Evolutionary conservation across 2,888 invertebrate species (phyloP).

Genomic region (Nycteola revayana): DNA sequence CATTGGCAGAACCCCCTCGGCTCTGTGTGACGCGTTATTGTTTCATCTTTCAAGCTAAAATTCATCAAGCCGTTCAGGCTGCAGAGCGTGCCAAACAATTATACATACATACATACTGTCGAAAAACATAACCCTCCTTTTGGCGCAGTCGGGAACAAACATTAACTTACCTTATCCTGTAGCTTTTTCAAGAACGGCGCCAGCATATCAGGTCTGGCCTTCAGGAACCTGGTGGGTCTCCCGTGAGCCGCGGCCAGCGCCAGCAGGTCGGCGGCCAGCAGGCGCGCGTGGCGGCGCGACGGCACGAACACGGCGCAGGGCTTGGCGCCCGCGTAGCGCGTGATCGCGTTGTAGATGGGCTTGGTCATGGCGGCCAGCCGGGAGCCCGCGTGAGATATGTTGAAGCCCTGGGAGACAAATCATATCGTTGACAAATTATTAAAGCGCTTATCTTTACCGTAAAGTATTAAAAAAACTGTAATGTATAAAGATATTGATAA

Average conservation of each 20-base stretch:
- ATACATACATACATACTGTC: too few relatives aligned
- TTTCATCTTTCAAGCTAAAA: too few relatives aligned
- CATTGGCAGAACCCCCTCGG: too few relatives aligned
- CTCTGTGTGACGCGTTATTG: too few relatives aligned
- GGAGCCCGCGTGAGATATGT: slow-evolving; percentile 98
- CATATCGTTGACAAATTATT: too few relatives aligned
- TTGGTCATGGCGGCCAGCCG: slow-evolving; percentile 98
- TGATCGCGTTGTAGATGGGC: slow-evolving; percentile 96
- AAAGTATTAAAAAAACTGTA: too few relatives aligned
- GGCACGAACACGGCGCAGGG: slow-evolving; percentile 96
- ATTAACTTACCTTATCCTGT: slow-evolving; percentile 87
- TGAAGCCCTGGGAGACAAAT: slow-evolving; percentile 89
- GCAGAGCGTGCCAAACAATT: too few relatives aligned
- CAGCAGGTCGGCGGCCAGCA: slow-evolving; percentile 97
- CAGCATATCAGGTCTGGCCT: slow-evolving; percentile 92
- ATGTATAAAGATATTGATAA: too few relatives aligned
- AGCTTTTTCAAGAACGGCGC: slow-evolving; percentile 94
- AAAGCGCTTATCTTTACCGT: too few relatives aligned
- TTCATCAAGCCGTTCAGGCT: too few relatives aligned
- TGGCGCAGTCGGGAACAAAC: not conserved
- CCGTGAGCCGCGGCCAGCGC: slow-evolving; percentile 96
- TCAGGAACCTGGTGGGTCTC: slow-evolving; percentile 93
- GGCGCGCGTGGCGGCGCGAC: slow-evolving; percentile 92
- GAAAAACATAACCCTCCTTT: too few relatives aligned
- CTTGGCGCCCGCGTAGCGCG: slow-evolving; percentile 90